A percentile compares a stretch with the other conserved stretches of the same genome.
Conservation (phyloP, 2,113 vertebrate genomes). For the Sorex fumeus region DNA sequence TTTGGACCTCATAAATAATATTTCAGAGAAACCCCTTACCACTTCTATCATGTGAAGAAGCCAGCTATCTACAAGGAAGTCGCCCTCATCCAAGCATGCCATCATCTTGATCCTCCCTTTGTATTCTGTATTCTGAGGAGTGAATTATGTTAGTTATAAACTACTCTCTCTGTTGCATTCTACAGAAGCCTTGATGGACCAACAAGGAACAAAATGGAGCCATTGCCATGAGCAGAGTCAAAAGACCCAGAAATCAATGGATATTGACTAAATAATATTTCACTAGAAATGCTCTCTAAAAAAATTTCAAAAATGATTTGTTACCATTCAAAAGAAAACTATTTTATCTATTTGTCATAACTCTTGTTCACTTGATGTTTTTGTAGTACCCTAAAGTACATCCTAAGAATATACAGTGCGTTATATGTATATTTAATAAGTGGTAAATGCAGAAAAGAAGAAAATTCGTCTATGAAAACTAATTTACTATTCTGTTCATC, state of each 20-base stretch:
- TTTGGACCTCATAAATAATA: not conserved
- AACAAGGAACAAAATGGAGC: not conserved
- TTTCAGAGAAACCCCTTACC: not conserved
- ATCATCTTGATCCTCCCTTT: not conserved
- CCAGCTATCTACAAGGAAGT: not conserved
- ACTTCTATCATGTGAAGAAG: not conserved
- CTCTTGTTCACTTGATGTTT: no score
- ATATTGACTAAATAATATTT: not conserved
- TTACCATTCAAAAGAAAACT: not conserved
- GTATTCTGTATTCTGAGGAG: not conserved
- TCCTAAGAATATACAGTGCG: no score
- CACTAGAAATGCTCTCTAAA: no score
- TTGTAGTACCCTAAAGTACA: not conserved
- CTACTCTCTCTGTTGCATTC: no score
- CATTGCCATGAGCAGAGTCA: not conserved
- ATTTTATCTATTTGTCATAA: not conserved
- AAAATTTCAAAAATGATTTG: no score
- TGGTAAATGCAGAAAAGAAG: not conserved
- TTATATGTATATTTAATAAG: not conserved
- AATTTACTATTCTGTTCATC: not conserved
- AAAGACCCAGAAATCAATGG: not conserved
- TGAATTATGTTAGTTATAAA: not conserved
- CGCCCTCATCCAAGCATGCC: not conserved
- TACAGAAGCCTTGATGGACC: not conserved
- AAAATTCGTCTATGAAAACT: not conserved